phyloP scores from a whole-genome alignment of 2,113 vertebrate species.

The Siniperca knerii region DNA sequence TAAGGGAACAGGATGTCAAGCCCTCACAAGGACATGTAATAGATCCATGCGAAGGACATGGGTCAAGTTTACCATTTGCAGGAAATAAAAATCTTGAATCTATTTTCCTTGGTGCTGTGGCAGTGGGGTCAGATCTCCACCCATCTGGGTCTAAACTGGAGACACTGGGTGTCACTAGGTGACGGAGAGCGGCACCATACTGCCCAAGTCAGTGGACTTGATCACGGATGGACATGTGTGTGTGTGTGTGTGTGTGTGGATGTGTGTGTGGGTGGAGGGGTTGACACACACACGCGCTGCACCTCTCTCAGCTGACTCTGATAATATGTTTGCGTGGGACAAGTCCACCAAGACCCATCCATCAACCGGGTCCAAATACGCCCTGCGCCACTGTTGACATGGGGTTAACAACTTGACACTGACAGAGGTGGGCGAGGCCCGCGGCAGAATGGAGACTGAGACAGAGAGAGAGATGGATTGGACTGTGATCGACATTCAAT shows the following conservation, averaged over 20 bases:
- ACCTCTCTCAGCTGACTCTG: conserved; percentile 82
- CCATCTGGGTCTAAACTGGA: conserved; percentile 66
- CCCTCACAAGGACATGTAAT: conserved; percentile 60
- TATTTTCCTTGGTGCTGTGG: conserved; percentile 45
- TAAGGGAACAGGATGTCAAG: conserved; percentile 69
- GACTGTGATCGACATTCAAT: conserved; percentile 80
- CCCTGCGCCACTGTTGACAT: conserved; percentile 84
- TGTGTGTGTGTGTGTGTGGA: conserved; percentile 17
- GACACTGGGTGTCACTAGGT: conserved; percentile 64
- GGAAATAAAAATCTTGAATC: conserved; percentile 33
- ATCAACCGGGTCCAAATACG: conserved; percentile 83
- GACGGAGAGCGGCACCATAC: conserved; percentile 39
- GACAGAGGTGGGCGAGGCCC: conserved; percentile 80
- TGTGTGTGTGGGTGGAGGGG: conserved; percentile 62
- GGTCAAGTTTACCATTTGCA: conserved; percentile 74
- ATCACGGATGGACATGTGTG: conserved; percentile 22
- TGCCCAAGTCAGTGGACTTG: conserved; percentile 30
- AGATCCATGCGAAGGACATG: conserved; percentile 52
- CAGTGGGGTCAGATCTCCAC: conserved; percentile 74
- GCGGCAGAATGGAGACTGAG: conserved; percentile 56
- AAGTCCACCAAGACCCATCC: conserved; percentile 87
- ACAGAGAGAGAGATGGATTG: conserved; percentile 77
- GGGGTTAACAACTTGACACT: conserved; percentile 90
- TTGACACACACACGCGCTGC: conserved; percentile 66
- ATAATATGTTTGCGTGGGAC: conserved; percentile 85